Percentiles rank a stretch among this genome's conserved stretches.
These are phyloP conservation scores for Phalacrocorax aristotelis DNA, from an alignment of 2,113 vertebrate species.

Conservation along the genomic window DNA sequence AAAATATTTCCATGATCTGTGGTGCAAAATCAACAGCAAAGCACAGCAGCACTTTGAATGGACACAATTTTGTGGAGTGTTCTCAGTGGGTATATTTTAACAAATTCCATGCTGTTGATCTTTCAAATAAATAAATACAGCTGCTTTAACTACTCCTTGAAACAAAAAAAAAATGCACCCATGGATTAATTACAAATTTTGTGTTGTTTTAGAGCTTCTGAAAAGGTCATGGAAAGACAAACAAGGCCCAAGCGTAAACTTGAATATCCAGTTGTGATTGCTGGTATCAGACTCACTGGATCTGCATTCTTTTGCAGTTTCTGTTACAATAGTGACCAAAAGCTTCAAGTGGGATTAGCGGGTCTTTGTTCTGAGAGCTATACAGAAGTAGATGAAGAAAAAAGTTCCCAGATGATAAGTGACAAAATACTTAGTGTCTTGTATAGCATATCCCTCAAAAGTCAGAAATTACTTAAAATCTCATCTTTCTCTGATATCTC, in stretches of 20 bases:
- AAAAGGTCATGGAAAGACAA: constrained; percentile 2
- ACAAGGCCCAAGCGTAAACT: background rate
- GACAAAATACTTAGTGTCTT: background rate
- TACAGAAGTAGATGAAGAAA: background rate
- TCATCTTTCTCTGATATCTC: background rate
- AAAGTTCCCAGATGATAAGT: background rate
- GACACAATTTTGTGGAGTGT: background rate
- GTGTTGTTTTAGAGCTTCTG: background rate
- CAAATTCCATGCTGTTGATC: background rate
- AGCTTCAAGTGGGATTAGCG: background rate
- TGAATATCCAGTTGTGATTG: background rate
- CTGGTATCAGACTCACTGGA: background rate
- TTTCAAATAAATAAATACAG: constrained; percentile 31
- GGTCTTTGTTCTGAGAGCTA: background rate
- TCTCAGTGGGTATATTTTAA: background rate
- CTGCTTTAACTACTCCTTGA: background rate
- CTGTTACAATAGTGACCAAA: background rate
- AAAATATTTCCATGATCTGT: background rate
- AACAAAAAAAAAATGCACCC: background rate
- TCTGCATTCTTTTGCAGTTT: background rate
- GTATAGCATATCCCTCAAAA: background rate
- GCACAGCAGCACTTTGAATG: background rate
- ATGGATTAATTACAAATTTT: constrained; percentile 4
- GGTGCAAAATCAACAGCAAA: background rate
- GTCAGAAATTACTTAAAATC: background rate